Evolutionary conservation across 2,888 invertebrate species (phyloP).

Genomic region (Nomada hirtipes): DNA sequence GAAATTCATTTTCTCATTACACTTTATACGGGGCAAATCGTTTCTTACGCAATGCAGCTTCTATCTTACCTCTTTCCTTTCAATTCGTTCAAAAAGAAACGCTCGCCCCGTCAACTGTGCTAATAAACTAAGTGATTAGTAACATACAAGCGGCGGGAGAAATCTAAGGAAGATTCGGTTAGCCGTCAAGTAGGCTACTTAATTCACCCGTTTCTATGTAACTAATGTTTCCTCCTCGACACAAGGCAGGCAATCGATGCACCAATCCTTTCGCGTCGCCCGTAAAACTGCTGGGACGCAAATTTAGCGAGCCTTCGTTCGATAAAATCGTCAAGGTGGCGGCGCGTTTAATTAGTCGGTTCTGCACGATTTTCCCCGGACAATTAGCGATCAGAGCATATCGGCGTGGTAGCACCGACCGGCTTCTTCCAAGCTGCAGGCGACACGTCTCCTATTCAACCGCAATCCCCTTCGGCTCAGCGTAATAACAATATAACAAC

Average conservation of each 20-base stretch:
- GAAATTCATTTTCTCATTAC: no score
- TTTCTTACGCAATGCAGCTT: no score
- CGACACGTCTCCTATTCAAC: background rate
- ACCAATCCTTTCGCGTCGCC: background rate
- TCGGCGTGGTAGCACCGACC: background rate
- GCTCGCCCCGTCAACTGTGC: no score
- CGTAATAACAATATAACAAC: constrained; percentile 29
- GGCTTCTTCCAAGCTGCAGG: background rate
- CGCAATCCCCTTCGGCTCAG: background rate
- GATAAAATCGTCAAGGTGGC: background rate
- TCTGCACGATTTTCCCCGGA: background rate
- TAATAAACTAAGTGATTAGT: no score
- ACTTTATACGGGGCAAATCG: no score
- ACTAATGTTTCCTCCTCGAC: background rate
- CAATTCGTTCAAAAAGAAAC: no score
- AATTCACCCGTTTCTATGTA: background rate
- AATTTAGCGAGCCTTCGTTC: no score
- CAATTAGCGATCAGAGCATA: background rate
- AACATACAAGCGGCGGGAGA: no score
- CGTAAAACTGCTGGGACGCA: background rate
- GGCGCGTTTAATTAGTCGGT: constrained; percentile 15
- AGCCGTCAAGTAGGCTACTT: background rate
- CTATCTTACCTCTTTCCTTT: no score
- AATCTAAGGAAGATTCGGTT: background rate
- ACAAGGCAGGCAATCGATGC: background rate